Evolutionary conservation across 2,888 invertebrate species (phyloP).

Genomic region (Smittia aterrima): DNA sequence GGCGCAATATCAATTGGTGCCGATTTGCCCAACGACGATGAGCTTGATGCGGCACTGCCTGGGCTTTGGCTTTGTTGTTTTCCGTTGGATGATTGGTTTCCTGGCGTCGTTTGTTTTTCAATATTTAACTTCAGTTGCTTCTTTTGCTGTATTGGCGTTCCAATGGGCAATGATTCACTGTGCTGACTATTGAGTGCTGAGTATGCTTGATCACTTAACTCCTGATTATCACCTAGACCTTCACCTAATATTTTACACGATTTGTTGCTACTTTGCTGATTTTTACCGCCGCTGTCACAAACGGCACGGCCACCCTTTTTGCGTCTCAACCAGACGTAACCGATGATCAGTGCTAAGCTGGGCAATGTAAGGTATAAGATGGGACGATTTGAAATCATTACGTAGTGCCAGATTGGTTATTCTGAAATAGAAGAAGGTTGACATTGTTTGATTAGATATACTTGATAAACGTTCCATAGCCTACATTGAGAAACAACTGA

Average conservation of each 20-base stretch:
- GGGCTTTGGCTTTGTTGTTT: conserved; percentile 44
- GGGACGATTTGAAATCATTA: conserved; percentile 76
- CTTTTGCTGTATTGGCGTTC: conserved; percentile 41
- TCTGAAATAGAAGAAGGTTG: conserved; percentile 43
- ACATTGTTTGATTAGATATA: not conserved
- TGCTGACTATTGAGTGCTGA: conserved; percentile 44
- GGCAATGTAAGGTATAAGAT: conserved; percentile 76
- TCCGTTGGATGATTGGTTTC: conserved; percentile 43
- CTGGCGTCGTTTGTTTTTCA: conserved; percentile 39
- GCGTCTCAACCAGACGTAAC: conserved; percentile 76
- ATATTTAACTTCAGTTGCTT: conserved; percentile 5
- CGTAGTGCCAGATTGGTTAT: conserved; percentile 67
- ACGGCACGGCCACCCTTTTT: conserved; percentile 67
- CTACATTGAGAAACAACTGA: not conserved
- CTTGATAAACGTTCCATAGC: not conserved
- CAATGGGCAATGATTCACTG: conserved; percentile 42
- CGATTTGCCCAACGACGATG: conserved; percentile 57
- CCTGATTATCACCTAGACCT: conserved; percentile 37
- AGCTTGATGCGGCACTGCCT: conserved; percentile 24
- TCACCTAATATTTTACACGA: conserved; percentile 42
- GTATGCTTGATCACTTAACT: conserved; percentile 46
- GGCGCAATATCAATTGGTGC: conserved; percentile 67
- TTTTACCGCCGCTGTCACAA: conserved; percentile 70
- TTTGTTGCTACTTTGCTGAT: conserved; percentile 42
- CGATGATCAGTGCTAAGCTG: conserved; percentile 73